Evolutionary conservation across 2,797 vertebrate genomes (phyloP).

Genomic region (Pipistrellus nathusii): DNA sequence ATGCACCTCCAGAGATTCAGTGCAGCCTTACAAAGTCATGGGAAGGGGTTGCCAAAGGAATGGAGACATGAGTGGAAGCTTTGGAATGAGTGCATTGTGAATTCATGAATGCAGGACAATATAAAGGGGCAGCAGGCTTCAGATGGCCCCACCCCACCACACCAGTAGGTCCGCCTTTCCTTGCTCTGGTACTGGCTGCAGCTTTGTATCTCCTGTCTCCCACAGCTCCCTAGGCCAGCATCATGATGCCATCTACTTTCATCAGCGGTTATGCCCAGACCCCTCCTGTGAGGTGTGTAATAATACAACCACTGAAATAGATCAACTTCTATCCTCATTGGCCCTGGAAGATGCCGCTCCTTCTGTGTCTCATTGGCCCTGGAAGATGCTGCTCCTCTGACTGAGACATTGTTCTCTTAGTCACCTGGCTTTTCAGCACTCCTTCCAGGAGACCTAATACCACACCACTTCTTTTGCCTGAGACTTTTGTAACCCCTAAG

Average conservation of each 20-base stretch:
- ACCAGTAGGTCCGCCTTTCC: neutral
- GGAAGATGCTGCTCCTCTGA: neutral
- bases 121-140: neutral
- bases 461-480: neutral
- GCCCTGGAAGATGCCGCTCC: neutral
- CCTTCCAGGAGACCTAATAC: neutral
- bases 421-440: neutral
- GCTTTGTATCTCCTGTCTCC: neutral
- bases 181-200: neutral
- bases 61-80: neutral
- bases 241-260: neutral
- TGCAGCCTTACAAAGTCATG: neutral
- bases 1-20: neutral
- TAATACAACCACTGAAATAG: neutral
- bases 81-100: neutral
- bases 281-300: constrained; percentile 44
- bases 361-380: neutral
- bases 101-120: neutral
- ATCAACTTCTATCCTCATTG: neutral
- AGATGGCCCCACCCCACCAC: neutral
- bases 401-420: neutral
- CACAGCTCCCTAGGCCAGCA: neutral
- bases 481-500: neutral
- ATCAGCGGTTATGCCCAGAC: neutral
- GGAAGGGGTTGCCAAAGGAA: neutral